A percentile compares a stretch with the other conserved stretches of the same genome.
Conservation (phyloP, 2,888 invertebrate genomes). For the Xanthorhoe spadicearia region DNA sequence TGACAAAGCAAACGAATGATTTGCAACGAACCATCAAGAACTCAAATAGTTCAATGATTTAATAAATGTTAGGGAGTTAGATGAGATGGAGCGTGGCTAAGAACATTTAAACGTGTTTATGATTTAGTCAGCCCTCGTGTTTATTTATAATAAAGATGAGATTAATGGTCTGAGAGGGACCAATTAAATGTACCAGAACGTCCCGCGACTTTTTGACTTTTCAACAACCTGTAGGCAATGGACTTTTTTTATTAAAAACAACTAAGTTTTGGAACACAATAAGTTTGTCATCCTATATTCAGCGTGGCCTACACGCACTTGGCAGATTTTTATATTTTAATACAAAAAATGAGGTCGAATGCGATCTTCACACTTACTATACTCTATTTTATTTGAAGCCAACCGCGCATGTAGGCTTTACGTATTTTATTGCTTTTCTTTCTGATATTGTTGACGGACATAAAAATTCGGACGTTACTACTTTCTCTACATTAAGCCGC, state of each 20-base stretch:
- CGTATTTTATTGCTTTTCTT: conserved; percentile 70
- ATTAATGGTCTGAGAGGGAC: conserved; percentile 70
- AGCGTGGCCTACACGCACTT: too few species aligned
- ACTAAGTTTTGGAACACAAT: not conserved
- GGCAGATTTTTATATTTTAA: too few species aligned
- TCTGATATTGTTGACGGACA: conserved; percentile 57
- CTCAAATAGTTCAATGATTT: conserved; percentile 52
- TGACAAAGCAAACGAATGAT: conserved; percentile 22
- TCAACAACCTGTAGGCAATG: not conserved
- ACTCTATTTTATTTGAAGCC: conserved; percentile 65
- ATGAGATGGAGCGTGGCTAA: conserved; percentile 45
- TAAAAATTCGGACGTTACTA: conserved; percentile 55
- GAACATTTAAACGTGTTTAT: conserved; percentile 70
- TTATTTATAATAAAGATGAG: conserved; percentile 74
- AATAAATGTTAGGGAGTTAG: conserved; percentile 58
- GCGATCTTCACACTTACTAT: not conserved
- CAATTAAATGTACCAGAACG: conserved; percentile 57
- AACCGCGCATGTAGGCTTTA: conserved; percentile 63
- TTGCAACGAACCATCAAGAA: conserved; percentile 27
- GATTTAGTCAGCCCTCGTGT: conserved; percentile 72
- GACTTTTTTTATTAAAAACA: not conserved
- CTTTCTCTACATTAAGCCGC: conserved; percentile 51
- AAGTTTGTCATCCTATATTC: not conserved
- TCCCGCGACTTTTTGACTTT: conserved; percentile 57
- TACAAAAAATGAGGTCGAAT: too few species aligned